Base-by-base conservation (phyloP, 2,113 vertebrate species). In the Sphaerodactylus townsendi region DNA sequence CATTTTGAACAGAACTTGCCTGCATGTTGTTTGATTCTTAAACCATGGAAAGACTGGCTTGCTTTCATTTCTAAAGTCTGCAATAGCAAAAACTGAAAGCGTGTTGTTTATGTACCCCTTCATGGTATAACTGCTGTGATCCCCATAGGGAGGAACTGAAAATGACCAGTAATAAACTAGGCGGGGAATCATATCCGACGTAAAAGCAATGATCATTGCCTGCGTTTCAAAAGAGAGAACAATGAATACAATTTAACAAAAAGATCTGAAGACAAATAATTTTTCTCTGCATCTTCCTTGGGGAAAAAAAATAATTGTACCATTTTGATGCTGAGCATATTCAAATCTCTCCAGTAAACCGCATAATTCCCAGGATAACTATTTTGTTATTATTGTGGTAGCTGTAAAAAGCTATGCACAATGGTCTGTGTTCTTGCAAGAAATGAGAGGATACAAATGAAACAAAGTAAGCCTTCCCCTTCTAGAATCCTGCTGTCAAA, bases 91-190 rank as follows among this genome's bases (percentile, higher is more conserved):
- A 90, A 96, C 10, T 3, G 98, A 99, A 81, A 99, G 96, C 0
- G 97, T 97, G 59, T 93, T 98, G 94, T 98, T 97, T 95, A 98
- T 99, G 93, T 98, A 99, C 0, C 98, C 98, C 53, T 95, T 39
- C 98, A 99, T 99, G 50, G 97, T 98, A 91, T 96, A 62, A 23
- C 69, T 71, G 10, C 10, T 10, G 33, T 97, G 88, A 21, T 93
- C 82, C n/a, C 96, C 96, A 0, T 98, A 98, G 2, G 97, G 97
- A 72, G 95, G 96, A 50, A 98, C 90, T 0, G 98, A 99, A 93
- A 99, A 98, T 56, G 98, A 97, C 98, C 98, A 99, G 92, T 98
- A 99, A 94, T 99, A 99, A 62, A 99, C 98, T 89, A 99, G 87
- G 1, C 98, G 97, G 68, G 98, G 98, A 85, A 99, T 98, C 98